Base-by-base conservation (phyloP, 2,113 vertebrate genomes). In the Myotis davidii region DNA sequence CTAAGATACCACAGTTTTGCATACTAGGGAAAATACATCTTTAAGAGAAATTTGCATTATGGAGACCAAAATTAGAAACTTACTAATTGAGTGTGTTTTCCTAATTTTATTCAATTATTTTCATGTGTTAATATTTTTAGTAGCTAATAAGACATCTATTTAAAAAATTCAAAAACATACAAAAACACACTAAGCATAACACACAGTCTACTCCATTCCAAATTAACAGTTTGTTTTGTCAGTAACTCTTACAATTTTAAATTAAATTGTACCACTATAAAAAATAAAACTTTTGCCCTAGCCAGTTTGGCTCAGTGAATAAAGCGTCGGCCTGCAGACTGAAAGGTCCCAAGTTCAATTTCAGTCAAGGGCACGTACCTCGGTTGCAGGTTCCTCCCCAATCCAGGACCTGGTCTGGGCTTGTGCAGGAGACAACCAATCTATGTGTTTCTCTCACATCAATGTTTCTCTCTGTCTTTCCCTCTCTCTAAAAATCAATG, bases 141-240 rank as follows among this genome's bases (percentile, higher is more conserved):
- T 56, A 95, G 25, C 29, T 76, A 95, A 59, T 34, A 59, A 70
- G 72, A 84, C 18, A 61, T 70, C 12, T 54, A 88, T 39, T 29
- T 65, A 50, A 95, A 85, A 88, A 45, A 85, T 34, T 86, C 52
- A 76, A 32, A 91, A 91, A 88, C n/a, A 72, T 42, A 93, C 0
- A 10, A 72, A 88, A 88, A 70, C 23, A 77, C 16, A 86, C 9
- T 54, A 54, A 74, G 39, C 6, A 7, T 56, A 86, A 94, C 34
- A 90, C 9, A 87, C 32, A 14, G 39, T 37, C 16, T 45, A 39
- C 42, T 74, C 52, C n/a, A 42, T 78, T 72, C 42, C 37, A 88
- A 85, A 82, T 50, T 89, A 61, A 93, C 27, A 91, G 34, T 21
- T 25, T 77, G 14, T 54, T 77, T 42, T 61, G 14, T 86, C 76